phyloP scores from a whole-genome alignment of 2,113 vertebrate genomes.

The Amphilophus citrinellus region DNA sequence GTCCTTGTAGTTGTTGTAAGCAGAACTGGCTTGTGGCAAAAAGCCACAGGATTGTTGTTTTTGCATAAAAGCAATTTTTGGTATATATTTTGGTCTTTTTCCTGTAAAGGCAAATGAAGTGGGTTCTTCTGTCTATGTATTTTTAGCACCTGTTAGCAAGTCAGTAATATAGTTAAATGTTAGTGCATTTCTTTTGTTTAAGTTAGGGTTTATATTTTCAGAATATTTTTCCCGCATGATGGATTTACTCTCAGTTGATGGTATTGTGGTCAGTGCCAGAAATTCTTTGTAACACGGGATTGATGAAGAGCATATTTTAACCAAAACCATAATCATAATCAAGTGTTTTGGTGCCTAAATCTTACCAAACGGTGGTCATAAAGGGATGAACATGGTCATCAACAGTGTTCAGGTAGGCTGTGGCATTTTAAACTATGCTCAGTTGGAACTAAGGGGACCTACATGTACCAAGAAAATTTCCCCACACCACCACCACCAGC shows the following conservation, averaged over 20 bases:
- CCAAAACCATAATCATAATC: background rate
- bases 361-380: background rate
- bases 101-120: background rate
- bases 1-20: slow-evolving; percentile 20
- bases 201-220: background rate
- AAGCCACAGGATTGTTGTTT: background rate
- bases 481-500: background rate
- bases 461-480: no score
- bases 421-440: background rate
- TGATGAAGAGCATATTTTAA: background rate
- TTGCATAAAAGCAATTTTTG: background rate
- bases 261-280: background rate
- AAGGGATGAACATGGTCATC: background rate
- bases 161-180: background rate
- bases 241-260: background rate
- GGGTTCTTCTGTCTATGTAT: background rate
- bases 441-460: background rate
- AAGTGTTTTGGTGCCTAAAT: background rate
- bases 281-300: background rate
- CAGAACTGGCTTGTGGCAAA: background rate
- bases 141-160: background rate
- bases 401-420: background rate
- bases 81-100: background rate
- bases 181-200: background rate
- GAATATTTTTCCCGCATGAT: background rate